Base-by-base conservation (phyloP, 2,888 invertebrate genomes). In the Thera britannica region DNA sequence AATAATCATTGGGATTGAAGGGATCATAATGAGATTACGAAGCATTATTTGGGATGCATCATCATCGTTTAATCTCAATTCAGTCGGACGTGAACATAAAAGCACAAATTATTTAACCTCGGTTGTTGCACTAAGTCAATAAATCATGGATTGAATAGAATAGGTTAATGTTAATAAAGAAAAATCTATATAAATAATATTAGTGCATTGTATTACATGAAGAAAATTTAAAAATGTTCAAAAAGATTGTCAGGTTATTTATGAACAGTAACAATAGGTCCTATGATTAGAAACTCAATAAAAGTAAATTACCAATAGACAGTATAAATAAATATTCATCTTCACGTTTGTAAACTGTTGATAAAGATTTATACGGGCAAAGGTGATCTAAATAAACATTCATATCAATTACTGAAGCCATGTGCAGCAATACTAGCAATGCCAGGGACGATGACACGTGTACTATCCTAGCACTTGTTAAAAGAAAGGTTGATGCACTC, bases 301-400 rank as follows among this genome's bases (percentile, higher is more conserved):
- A 60, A 66, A 49, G 12, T n/a, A 3, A 34, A 34, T 3, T 11
- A 36, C 35, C 54, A 36, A 11, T 52, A 23, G 23, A 23, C 23
- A 23, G 23, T 34, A 8, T 55, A 36, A 55, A 55, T 36, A 55
- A 55, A 36, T 55, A 36, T 11, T 56, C 12, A 55, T 55, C 11
- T 36, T 56, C 76, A 77, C 80, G 78, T 80, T 78, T 71, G 71
- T 77, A 72, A 72, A 74, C n/a, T 57, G 7, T 44, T 35, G 55
- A 12, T 56, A 59, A 60, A 62, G 63, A 74, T 68, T 46, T 55
- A 72, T 76, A 77, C 67, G 74, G 69, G 72, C 74, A 76, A 74
- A 74, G 69, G 75, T 79, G 80, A 79, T 83, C 54, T 68, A 55
- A 82, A 78, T 80, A 78, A 80, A 80, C 76, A 79, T 79, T 81